phyloP scores from a whole-genome alignment of 2,888 invertebrate genomes.

The Sclerodermus sp. region DNA sequence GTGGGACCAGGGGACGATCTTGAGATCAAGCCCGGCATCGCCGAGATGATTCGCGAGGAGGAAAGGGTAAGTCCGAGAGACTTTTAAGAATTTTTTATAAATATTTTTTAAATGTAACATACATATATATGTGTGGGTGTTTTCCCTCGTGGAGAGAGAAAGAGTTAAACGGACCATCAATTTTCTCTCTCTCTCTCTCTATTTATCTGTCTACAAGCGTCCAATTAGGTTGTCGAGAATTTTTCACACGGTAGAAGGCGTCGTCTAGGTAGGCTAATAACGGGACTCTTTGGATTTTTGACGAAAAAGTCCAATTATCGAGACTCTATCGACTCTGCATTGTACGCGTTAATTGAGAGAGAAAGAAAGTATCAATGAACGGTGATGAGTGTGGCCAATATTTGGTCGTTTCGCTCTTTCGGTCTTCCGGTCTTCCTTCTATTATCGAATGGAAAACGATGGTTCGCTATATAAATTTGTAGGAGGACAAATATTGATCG shows the following conservation, averaged over 20 bases:
- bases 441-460: conserved; percentile 38
- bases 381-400: conserved; percentile 39
- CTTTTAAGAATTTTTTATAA: too few species aligned
- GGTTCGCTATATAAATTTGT: conserved; percentile 20
- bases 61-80: conserved; percentile 91
- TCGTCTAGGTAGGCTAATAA: background rate
- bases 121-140: too few species aligned
- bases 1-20: conserved; percentile 68
- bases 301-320: conserved; percentile 31
- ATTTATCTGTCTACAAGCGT: conserved; percentile 11
- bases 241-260: background rate
- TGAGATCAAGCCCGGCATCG: conserved; percentile 92
- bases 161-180: too few species aligned
- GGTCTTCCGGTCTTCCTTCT: conserved; percentile 41
- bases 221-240: background rate
- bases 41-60: conserved; percentile 95
- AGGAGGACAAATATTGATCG: too few species aligned
- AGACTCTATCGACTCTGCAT: too few species aligned
- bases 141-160: too few species aligned
- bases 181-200: too few species aligned
- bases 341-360: conserved; percentile 36
- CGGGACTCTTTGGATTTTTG: too few species aligned
- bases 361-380: conserved; percentile 36
- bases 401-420: too few species aligned
- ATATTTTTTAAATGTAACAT: too few species aligned